phyloP scores from a whole-genome alignment of 2,888 invertebrate species.

The Eledona agricola region DNA sequence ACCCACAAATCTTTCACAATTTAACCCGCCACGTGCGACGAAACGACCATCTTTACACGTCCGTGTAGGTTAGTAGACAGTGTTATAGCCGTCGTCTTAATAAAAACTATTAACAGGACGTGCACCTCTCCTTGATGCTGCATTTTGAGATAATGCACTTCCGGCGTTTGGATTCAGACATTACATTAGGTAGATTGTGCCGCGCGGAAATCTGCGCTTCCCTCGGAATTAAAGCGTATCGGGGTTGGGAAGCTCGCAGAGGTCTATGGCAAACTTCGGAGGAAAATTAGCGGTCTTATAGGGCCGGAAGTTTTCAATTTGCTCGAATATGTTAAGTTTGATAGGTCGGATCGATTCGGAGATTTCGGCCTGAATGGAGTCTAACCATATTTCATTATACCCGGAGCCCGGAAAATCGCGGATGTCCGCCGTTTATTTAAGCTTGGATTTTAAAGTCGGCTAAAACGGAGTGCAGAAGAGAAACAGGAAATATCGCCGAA shows the following conservation, averaged over 20 bases:
- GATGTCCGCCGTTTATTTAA: conserved; percentile 10
- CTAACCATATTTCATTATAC: conserved; percentile 14
- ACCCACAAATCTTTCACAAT: conserved; percentile 48
- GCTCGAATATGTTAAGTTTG: conserved; percentile 10
- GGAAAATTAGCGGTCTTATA: conserved; percentile 8
- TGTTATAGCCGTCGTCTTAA: conserved; percentile 9
- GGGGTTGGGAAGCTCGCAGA: background rate
- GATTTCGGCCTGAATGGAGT: conserved; percentile 4
- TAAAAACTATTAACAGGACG: conserved; percentile 27
- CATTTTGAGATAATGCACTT: conserved; percentile 7
- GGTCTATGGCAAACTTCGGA: background rate
- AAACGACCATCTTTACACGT: conserved; percentile 24
- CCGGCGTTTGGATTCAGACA: conserved; percentile 16
- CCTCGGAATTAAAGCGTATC: background rate
- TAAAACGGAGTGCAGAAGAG: conserved; percentile 3
- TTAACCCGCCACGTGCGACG: conserved; percentile 36
- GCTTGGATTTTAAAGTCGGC: conserved; percentile 5
- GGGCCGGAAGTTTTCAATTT: conserved; percentile 14
- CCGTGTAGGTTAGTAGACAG: conserved; percentile 19
- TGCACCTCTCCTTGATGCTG: conserved; percentile 6
- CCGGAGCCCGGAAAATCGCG: conserved; percentile 11
- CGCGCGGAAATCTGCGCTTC: conserved; percentile 2
- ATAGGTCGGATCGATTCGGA: conserved; percentile 5
- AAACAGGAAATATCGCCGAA: no score
- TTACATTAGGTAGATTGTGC: conserved; percentile 23